These are phyloP conservation scores for Numida meleagris DNA, from an alignment of 2,113 vertebrate species.

Conservation along the genomic window DNA sequence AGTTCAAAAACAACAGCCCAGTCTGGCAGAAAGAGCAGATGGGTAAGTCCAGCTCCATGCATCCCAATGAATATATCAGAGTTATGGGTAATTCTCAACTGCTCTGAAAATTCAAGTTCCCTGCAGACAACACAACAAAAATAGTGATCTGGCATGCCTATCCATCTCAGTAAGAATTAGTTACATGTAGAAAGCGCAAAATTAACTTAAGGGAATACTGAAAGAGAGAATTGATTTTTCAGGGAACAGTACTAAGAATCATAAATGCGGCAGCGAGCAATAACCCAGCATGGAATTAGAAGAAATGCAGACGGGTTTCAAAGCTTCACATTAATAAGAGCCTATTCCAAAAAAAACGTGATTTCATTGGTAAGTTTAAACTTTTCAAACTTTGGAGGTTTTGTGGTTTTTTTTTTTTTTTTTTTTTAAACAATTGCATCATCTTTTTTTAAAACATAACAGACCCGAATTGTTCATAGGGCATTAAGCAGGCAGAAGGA, in stretches of 20 bases:
- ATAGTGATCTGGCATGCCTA: background rate
- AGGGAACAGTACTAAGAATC: background rate
- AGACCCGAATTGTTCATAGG: background rate
- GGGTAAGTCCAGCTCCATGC: slow-evolving; percentile 96
- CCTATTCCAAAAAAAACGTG: background rate
- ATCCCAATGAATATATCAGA: slow-evolving; percentile 98
- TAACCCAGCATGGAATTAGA: background rate
- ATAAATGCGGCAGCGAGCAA: background rate
- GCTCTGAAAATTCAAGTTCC: slow-evolving; percentile 90
- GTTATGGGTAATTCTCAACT: slow-evolving; percentile 92
- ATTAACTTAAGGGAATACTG: background rate
- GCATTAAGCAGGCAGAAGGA: background rate
- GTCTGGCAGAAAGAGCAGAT: slow-evolving; percentile 96
- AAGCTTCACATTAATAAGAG: background rate
- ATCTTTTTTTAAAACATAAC: background rate
- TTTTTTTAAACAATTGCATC: background rate
- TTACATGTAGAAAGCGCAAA: background rate
- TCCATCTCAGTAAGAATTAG: background rate
- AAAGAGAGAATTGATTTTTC: background rate
- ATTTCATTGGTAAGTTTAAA: background rate
- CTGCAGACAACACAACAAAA: slow-evolving; percentile 68
- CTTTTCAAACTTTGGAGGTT: background rate
- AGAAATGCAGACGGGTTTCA: background rate
- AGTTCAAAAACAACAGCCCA: slow-evolving; percentile 97
- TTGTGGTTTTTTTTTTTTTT: no score